These are phyloP conservation scores for Caenorhabditis wallacei DNA, from an alignment of 2,888 invertebrate species.

Conservation along the genomic window DNA sequence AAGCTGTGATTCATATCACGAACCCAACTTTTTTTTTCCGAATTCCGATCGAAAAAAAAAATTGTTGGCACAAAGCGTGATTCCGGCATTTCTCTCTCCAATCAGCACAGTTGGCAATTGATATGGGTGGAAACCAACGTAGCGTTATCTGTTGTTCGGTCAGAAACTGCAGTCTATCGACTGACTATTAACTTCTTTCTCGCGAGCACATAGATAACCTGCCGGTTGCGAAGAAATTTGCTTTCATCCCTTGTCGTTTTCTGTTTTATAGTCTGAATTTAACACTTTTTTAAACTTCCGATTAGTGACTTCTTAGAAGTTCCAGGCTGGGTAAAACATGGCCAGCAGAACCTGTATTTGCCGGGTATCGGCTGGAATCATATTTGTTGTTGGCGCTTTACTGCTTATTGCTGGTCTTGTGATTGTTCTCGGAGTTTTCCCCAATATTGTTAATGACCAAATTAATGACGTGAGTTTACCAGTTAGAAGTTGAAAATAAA, in stretches of 20 bases:
- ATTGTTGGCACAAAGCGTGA: constrained; percentile 19
- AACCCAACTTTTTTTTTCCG: too few relatives aligned
- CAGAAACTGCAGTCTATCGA: constrained; percentile 61
- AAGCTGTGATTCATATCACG: too few relatives aligned
- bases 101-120: constrained; percentile 46
- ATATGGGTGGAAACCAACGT: constrained; percentile 51
- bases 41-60: background rate
- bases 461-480: constrained; percentile 66
- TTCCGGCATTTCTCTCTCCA: constrained; percentile 51
- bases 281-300: constrained; percentile 8
- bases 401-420: constrained; percentile 74
- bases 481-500: background rate
- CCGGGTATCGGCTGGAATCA: constrained; percentile 45
- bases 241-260: constrained; percentile 23
- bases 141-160: constrained; percentile 60
- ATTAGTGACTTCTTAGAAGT: background rate
- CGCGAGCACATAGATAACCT: constrained; percentile 54
- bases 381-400: constrained; percentile 68
- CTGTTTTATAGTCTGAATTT: constrained; percentile 23
- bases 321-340: constrained; percentile 53
- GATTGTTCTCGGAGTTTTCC: constrained; percentile 70
- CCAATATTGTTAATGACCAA: constrained; percentile 63
- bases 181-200: constrained; percentile 54
- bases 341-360: constrained; percentile 56
- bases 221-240: constrained; percentile 32